A percentile compares a stretch with the other conserved stretches of the same genome.
These are phyloP conservation scores for Melozone crissalis DNA, from an alignment of 2,113 vertebrate species.

Conservation along the genomic window DNA sequence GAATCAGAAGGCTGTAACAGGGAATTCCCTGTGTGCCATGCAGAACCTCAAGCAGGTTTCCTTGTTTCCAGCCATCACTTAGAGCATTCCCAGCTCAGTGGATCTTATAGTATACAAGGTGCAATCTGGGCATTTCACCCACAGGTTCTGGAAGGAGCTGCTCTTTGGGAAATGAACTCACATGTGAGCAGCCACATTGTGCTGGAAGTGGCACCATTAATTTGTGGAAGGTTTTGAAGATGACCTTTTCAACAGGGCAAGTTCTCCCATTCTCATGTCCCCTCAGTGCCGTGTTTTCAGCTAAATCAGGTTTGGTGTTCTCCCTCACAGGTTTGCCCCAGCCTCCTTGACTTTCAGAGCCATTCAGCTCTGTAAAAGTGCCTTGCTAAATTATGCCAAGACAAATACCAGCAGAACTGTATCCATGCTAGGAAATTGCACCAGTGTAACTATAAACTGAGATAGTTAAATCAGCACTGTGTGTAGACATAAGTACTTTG, in stretches of 20 bases:
- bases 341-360: not conserved
- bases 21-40: not conserved
- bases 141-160: not conserved
- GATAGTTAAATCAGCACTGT: slow-evolving; percentile 51
- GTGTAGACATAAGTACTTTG: slow-evolving; percentile 29
- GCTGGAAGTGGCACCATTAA: not conserved
- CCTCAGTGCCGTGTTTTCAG: not conserved
- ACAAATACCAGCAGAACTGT: slow-evolving; percentile 7
- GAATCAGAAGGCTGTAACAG: not conserved
- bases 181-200: not conserved
- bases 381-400: slow-evolving; percentile 15
- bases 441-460: slow-evolving; percentile 45
- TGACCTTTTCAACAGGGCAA: not conserved
- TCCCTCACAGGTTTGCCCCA: not conserved
- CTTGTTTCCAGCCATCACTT: not conserved
- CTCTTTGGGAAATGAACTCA: not conserved
- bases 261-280: not conserved
- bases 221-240: not conserved
- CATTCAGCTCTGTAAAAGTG: not conserved
- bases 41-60: not conserved
- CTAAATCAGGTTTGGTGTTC: not conserved
- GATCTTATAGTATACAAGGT: not conserved
- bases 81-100: not conserved
- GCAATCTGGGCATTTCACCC: not conserved
- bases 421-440: slow-evolving; percentile 22